Evolutionary conservation across 1,140 invertebrate species (phyloP), one percentile per base, ranked within the genome.

Genomic region (Drosophila bocqueti): DNA sequence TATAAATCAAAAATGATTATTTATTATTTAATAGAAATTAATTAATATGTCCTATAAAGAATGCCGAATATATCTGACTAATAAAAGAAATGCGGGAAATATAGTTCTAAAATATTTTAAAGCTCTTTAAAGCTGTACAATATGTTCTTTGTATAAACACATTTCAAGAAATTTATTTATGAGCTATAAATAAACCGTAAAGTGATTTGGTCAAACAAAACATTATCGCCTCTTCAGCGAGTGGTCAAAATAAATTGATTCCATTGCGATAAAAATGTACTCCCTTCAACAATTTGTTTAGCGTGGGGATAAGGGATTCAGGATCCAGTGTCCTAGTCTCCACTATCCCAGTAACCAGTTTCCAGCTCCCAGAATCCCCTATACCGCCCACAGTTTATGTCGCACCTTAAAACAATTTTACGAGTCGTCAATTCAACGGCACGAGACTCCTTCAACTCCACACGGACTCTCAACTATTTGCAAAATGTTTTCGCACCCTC

Each of bases 341-440:
- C 26, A n/a, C 16, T 11, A 49, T 26, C 47, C 26, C 24, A 11
- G 9, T n/a, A 34, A 34, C 34, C 34, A 36, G 34, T 36, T 11
- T 0, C 34, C 34, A 34, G 34, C 34, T 1, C 47, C 26, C 24
- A 11, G 9, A 18, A 18, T n/a, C 31, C 34, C 38, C n/a, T 34
- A 4, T 58, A 18, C n/a, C 26, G 15, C 11, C 26, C 45, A 36
- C 40, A 67, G 49, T 78, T 77, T 69, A 78, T 78, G 74, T 60
- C 57, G 31, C 57, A 61, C 75, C 75, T 78, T 77, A 61, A 77
- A 78, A 62, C 75, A 60, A 69, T 77, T 78, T 78, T 69, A 77
- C 74, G 75, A 78, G 63, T 59, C 74, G 75, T 55, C 74, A 78
- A 43, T 50, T 73, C 54, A 42, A 71, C 52, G 21, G 66, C 36